phyloP scores from a whole-genome alignment of 2,113 vertebrate species.

The Tonatia bakeri region DNA sequence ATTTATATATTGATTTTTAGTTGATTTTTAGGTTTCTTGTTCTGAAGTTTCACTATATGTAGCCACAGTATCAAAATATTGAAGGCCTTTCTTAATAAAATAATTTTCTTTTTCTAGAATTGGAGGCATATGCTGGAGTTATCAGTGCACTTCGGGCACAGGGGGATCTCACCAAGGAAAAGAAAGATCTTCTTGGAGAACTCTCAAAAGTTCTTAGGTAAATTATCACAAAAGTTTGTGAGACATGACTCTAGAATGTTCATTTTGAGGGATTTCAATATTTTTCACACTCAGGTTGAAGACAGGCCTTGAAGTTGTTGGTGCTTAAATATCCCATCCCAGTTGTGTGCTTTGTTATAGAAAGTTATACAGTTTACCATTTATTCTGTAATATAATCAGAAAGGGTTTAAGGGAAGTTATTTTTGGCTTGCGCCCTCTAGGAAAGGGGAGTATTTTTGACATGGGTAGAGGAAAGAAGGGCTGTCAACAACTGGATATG shows the following conservation, averaged over 20 bases:
- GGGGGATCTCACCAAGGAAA: slow-evolving; percentile 97
- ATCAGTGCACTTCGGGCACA: slow-evolving; percentile 98
- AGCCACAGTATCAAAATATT: slow-evolving; percentile 38
- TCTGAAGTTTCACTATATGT: slow-evolving; percentile 39
- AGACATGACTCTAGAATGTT: slow-evolving; percentile 53
- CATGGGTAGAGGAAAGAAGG: slow-evolving; percentile 11
- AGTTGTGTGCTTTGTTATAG: neutral
- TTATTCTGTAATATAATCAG: slow-evolving; percentile 14
- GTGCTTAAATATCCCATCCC: neutral
- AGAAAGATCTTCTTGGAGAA: slow-evolving; percentile 97
- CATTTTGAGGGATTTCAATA: slow-evolving; percentile 28
- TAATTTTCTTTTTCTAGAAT: slow-evolving; percentile 84
- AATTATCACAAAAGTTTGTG: slow-evolving; percentile 63
- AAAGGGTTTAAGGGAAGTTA: neutral
- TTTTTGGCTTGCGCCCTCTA: neutral
- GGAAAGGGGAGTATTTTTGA: slow-evolving; percentile 28
- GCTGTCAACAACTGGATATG: neutral
- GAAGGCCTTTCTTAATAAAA: slow-evolving; percentile 64
- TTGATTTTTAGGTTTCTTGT: neutral
- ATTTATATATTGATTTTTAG: slow-evolving; percentile 23
- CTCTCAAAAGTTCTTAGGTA: slow-evolving; percentile 98
- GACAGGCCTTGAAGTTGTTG: slow-evolving; percentile 29
- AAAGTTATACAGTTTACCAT: slow-evolving; percentile 22
- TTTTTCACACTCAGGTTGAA: slow-evolving; percentile 39
- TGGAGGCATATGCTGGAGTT: slow-evolving; percentile 98